Conservation (phyloP, 2,797 vertebrate genomes). For the Aphelocoma californica region DNA sequence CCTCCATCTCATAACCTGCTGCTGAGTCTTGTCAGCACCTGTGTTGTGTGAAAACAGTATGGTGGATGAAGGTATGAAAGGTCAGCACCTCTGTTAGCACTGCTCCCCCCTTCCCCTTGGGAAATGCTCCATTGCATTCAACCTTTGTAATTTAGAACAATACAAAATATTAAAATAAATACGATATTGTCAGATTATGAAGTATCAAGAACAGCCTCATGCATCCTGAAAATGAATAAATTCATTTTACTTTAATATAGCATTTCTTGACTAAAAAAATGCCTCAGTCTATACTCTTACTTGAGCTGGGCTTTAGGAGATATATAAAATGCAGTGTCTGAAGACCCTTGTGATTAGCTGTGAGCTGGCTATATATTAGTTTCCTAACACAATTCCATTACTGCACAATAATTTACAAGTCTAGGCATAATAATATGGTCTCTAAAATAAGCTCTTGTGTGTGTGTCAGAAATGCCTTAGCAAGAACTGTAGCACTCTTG, state of each 20-base stretch:
- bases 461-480: background rate
- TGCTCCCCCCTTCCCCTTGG: background rate
- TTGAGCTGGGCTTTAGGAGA: background rate
- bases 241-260: background rate
- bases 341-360: background rate
- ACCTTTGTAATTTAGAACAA: background rate
- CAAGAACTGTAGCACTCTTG: background rate
- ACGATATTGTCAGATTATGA: background rate
- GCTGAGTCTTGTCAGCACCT: background rate
- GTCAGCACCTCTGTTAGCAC: background rate
- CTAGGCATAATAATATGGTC: background rate
- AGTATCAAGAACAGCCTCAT: background rate
- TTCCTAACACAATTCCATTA: background rate
- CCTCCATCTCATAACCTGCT: fast-evolving
- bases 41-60: background rate
- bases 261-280: background rate
- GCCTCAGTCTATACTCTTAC: background rate
- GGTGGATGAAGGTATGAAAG: background rate
- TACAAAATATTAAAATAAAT: background rate
- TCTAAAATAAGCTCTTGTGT: background rate
- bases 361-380: background rate
- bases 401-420: background rate
- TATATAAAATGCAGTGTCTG: background rate
- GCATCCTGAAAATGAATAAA: background rate
- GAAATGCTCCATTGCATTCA: background rate